Conservation (phyloP, 2,797 vertebrate genomes). For the Orestias chungarensis region DNA sequence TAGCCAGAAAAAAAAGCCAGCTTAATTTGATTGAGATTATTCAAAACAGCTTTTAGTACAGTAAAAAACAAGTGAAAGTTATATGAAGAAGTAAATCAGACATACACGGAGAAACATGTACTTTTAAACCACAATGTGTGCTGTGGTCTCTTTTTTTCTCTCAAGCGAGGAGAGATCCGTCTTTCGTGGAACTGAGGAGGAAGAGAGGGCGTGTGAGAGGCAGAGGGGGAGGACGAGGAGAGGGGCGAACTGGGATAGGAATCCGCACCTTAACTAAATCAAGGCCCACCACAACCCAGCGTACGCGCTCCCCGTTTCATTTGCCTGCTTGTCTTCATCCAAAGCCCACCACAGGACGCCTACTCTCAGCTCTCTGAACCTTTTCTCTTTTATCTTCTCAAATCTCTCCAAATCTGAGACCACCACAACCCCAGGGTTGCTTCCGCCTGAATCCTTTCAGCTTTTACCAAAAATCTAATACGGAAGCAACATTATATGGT, state of each 20-base stretch:
- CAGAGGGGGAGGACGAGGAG: constrained; percentile 60
- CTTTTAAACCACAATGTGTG: constrained; percentile 65
- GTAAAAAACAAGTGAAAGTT: constrained; percentile 12
- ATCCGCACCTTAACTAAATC: constrained; percentile 78
- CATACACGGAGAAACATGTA: constrained; percentile 40
- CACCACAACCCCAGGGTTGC: constrained; percentile 71
- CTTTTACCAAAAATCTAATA: constrained; percentile 13
- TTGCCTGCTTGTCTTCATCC: constrained; percentile 60
- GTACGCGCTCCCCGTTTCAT: constrained; percentile 33
- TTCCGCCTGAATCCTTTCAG: constrained; percentile 40
- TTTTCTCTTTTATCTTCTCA: constrained; percentile 53
- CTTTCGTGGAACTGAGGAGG: constrained; percentile 85
- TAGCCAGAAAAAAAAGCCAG: neutral
- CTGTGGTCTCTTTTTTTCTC: constrained; percentile 65
- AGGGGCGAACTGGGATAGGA: constrained; percentile 71
- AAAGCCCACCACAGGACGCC: constrained; percentile 77
- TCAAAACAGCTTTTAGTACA: constrained; percentile 13
- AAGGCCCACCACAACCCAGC: constrained; percentile 78
- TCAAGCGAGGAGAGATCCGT: constrained; percentile 79
- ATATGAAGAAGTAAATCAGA: constrained; percentile 33
- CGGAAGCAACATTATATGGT: neutral
- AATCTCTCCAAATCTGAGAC: constrained; percentile 78
- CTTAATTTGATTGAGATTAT: neutral
- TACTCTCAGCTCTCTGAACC: constrained; percentile 55
- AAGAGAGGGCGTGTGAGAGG: constrained; percentile 78